A percentile compares a stretch with the other conserved stretches of the same genome.
Evolutionary conservation across 2,888 invertebrate genomes (phyloP).

Genomic region (Pseudeuparius sepicola): DNA sequence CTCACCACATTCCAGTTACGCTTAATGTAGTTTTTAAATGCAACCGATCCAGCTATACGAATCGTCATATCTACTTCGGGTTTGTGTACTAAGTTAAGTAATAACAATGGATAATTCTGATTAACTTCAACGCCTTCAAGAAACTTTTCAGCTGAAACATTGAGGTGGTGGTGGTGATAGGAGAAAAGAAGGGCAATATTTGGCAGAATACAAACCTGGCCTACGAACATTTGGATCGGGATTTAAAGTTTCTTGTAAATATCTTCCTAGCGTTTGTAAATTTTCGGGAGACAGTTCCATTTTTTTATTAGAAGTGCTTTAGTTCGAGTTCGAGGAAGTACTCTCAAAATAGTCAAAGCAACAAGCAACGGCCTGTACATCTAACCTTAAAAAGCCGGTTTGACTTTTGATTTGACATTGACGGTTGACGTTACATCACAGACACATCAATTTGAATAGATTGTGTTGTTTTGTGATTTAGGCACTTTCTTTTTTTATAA

Average conservation of each 20-base stretch:
- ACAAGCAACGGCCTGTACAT: too few relatives aligned
- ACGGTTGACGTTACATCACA: too few relatives aligned
- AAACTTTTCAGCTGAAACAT: conserved; percentile 75
- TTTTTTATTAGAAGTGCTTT: too few relatives aligned
- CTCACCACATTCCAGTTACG: conserved; percentile 86
- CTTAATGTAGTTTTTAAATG: conserved; percentile 95
- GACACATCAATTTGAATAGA: too few relatives aligned
- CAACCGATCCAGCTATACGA: conserved; percentile 82
- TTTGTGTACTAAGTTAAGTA: conserved; percentile 80
- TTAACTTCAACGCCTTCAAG: conserved; percentile 83
- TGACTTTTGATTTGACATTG: too few relatives aligned
- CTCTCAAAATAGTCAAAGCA: too few relatives aligned
- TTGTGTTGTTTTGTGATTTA: too few relatives aligned
- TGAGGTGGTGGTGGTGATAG: too few relatives aligned
- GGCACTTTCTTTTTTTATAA: too few relatives aligned
- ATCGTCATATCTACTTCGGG: conserved; percentile 70
- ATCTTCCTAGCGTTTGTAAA: conserved; percentile 68
- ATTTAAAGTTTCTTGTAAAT: conserved; percentile 79
- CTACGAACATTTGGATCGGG: conserved; percentile 72
- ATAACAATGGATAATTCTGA: conserved; percentile 78
- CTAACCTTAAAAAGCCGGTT: too few relatives aligned
- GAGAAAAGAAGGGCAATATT: neutral
- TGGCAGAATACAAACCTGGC: conserved; percentile 57
- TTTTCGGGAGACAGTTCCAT: conserved; percentile 90
- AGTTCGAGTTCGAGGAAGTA: too few relatives aligned